Percentiles rank a stretch among this genome's conserved stretches.
Conservation (phyloP, 2,113 vertebrate species). For the Hippopotamus amphibius region DNA sequence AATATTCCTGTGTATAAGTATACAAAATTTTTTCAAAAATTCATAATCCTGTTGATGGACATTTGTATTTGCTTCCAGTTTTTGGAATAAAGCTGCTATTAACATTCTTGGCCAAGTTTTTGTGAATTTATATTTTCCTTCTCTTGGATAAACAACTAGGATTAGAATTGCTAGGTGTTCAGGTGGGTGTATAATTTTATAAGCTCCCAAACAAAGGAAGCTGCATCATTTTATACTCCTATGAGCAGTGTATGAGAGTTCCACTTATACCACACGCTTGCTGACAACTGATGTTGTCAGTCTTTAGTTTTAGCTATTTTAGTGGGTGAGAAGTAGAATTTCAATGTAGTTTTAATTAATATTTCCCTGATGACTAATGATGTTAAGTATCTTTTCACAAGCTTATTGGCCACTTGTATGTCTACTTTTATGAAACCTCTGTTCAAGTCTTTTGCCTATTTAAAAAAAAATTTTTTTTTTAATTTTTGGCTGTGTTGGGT, state of each 20-base stretch:
- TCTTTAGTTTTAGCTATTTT: neutral
- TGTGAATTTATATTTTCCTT: neutral
- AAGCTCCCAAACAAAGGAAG: neutral
- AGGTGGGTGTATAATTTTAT: neutral
- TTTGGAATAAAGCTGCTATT: neutral
- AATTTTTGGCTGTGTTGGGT: no score
- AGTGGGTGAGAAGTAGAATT: neutral
- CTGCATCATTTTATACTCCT: neutral
- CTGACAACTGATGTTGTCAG: neutral
- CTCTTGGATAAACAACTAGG: neutral
- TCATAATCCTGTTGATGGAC: neutral
- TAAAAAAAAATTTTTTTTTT: no score
- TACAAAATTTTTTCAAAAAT: neutral
- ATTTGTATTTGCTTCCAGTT: conserved; percentile 1
- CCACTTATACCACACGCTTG: neutral
- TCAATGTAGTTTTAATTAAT: neutral
- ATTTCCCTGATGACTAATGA: neutral
- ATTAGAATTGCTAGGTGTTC: neutral
- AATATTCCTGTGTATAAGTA: neutral
- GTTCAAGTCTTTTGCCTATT: neutral
- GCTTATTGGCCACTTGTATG: neutral
- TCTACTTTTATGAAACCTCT: conserved; percentile 5
- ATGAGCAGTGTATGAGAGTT: neutral
- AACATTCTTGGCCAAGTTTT: neutral
- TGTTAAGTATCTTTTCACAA: neutral